These are phyloP conservation scores for Pseudonaja textilis DNA, from an alignment of 2,113 vertebrate genomes.

Conservation along the genomic window DNA sequence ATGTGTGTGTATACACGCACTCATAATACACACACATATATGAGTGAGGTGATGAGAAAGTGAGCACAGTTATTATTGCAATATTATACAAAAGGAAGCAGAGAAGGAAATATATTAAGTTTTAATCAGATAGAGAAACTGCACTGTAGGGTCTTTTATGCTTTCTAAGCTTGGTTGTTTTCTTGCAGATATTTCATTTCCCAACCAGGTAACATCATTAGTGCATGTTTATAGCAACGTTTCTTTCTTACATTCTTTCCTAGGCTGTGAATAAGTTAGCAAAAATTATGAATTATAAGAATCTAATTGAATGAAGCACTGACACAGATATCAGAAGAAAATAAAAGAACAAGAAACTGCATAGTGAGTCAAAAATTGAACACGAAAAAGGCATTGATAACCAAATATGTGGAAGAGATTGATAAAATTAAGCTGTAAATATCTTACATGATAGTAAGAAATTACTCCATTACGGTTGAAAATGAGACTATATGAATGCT, in stretches of 20 bases:
- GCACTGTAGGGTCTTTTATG: neutral
- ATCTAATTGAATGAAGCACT: conserved; percentile 76
- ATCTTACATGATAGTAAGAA: conserved; percentile 8
- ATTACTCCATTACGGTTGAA: conserved; percentile 1
- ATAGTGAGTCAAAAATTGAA: conserved; percentile 93
- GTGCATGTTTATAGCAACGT: neutral
- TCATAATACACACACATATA: too few species aligned
- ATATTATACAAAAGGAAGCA: neutral
- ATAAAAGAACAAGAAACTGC: conserved; percentile 96
- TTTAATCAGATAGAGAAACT: neutral
- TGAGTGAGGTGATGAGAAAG: neutral
- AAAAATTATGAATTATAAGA: conserved; percentile 97
- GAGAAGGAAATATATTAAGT: neutral
- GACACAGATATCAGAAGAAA: conserved; percentile 93
- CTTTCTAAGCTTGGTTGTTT: neutral
- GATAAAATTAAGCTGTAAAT: conserved; percentile 95
- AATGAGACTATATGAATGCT: neutral
- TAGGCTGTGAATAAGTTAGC: conserved; percentile 97
- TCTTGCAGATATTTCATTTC: neutral
- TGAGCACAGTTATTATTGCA: neutral
- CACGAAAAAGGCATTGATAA: conserved; percentile 93
- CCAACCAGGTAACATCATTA: conserved; percentile 64
- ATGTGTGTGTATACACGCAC: neutral
- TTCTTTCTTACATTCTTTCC: conserved; percentile 15
- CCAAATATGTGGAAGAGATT: conserved; percentile 95